phyloP scores from a whole-genome alignment of 2,888 invertebrate species.

The Caenorhabditis sp. region DNA sequence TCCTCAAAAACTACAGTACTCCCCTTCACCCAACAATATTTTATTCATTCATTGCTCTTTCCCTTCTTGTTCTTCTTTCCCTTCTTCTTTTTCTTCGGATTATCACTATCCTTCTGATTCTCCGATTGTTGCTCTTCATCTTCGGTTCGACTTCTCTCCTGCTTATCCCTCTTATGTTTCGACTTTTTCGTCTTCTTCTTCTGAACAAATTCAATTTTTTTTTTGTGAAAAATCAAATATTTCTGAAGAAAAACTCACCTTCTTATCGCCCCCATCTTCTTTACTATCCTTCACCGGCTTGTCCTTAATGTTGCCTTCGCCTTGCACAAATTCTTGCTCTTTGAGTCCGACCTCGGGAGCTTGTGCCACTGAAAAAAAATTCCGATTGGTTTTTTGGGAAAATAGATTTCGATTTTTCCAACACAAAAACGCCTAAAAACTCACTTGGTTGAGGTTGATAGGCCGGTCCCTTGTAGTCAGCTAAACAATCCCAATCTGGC shows the following conservation, averaged over 20 bases:
- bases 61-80: not conserved
- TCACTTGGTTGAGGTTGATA: constrained; percentile 16
- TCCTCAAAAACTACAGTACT: no score
- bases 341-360: constrained; percentile 30
- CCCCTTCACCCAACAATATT: no score
- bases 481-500: constrained; percentile 44
- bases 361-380: constrained; percentile 19
- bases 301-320: not conserved
- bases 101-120: not conserved
- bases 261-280: not conserved
- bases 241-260: no score
- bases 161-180: not conserved
- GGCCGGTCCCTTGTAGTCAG: constrained; percentile 27
- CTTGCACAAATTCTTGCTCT: not conserved
- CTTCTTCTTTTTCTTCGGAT: not conserved
- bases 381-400: not conserved
- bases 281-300: not conserved
- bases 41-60: not conserved
- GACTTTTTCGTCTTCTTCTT: not conserved
- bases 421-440: no score
- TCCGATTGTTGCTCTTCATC: not conserved
- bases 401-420: no score
- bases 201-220: not conserved
- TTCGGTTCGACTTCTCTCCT: not conserved
- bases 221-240: no score